phyloP scores from a whole-genome alignment of 92 coral and sea anemone genomes.

The Plumapathes pennacea region DNA sequence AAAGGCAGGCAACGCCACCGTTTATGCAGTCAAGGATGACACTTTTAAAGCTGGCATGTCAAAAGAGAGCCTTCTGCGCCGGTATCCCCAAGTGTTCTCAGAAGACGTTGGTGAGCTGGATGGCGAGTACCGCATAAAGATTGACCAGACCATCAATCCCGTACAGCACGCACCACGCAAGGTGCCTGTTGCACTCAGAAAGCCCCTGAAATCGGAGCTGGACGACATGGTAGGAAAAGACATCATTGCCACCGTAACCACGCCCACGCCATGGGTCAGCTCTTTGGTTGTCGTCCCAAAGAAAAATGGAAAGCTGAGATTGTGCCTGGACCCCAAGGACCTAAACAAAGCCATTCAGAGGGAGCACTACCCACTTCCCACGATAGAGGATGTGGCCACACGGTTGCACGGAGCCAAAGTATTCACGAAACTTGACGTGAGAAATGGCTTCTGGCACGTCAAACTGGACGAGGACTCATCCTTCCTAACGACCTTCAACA shows the following conservation, averaged over 20 bases:
- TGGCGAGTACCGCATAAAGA: conserved; percentile 41
- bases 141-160: conserved; percentile 35
- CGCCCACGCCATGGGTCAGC: conserved; percentile 47
- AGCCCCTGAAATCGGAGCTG: conserved; percentile 40
- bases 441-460: conserved; percentile 62
- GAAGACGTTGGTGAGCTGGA: conserved; percentile 40
- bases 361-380: conserved; percentile 43
- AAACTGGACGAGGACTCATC: conserved; percentile 44
- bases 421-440: conserved; percentile 49
- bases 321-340: conserved; percentile 57
- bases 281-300: conserved; percentile 34
- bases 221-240: conserved; percentile 33
- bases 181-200: conserved; percentile 52
- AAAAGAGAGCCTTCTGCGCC: conserved; percentile 5
- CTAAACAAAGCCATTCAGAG: conserved; percentile 48
- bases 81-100: conserved; percentile 22
- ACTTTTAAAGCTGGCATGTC: conserved; percentile 2
- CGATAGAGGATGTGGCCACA: conserved; percentile 29
- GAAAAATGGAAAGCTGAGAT: conserved; percentile 32
- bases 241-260: conserved; percentile 27
- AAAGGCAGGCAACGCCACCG: conserved; percentile 2
- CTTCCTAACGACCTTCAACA: conserved; percentile 39
- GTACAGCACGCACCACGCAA: conserved; percentile 38
- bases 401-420: conserved; percentile 45
- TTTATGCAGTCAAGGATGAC: no score